Conservation (phyloP, 2,113 vertebrate species). For the Odocoileus virginianus region DNA sequence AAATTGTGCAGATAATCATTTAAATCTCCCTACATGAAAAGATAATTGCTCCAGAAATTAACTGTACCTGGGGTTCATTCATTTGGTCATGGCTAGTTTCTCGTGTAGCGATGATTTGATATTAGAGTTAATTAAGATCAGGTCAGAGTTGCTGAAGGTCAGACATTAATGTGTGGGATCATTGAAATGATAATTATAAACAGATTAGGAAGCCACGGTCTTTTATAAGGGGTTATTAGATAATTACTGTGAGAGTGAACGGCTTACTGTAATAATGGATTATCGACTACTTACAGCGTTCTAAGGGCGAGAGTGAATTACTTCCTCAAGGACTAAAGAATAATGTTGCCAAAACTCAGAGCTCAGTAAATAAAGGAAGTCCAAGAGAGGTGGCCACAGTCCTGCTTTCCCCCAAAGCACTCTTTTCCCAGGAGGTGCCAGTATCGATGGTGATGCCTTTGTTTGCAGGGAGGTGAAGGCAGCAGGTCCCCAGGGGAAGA, state of each 20-base stretch:
- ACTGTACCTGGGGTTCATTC: slow-evolving; percentile 99
- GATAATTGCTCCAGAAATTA: slow-evolving; percentile 99
- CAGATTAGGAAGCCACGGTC: slow-evolving; percentile 99
- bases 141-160: slow-evolving; percentile 99
- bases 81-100: slow-evolving; percentile 99
- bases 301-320: slow-evolving; percentile 83
- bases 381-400: background rate
- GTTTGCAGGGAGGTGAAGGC: accelerated
- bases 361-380: slow-evolving; percentile 73
- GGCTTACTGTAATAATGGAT: slow-evolving; percentile 95
- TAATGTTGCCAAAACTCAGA: slow-evolving; percentile 65
- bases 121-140: slow-evolving; percentile 99
- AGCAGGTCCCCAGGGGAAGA: background rate
- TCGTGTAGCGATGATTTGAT: slow-evolving; percentile 96
- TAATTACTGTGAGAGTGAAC: slow-evolving; percentile 93
- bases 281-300: slow-evolving; percentile 86
- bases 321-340: slow-evolving; percentile 85
- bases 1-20: slow-evolving; percentile 99
- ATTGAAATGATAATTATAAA: slow-evolving; percentile 99
- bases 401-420: background rate
- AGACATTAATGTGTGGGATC: slow-evolving; percentile 96
- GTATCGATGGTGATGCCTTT: background rate
- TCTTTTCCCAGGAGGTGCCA: background rate
- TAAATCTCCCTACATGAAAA: slow-evolving; percentile 99
- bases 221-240: slow-evolving; percentile 96